Conservation (phyloP, 1,140 invertebrate genomes). For the Laupala kohalensis region DNA sequence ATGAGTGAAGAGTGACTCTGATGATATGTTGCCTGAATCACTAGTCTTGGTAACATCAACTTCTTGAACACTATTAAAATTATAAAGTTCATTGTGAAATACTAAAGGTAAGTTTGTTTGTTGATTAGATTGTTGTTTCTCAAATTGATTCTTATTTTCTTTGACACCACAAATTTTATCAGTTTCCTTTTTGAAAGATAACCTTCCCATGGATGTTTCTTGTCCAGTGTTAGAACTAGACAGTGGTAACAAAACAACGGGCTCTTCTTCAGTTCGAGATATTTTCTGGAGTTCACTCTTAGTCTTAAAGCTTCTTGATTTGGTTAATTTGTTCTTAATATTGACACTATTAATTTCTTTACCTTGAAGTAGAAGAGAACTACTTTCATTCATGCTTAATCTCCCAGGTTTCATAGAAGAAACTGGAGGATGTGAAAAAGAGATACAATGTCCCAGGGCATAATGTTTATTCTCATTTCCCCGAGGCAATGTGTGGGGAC, state of each 20-base stretch:
- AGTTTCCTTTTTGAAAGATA: not conserved
- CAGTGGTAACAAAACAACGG: not conserved
- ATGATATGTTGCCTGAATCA: not conserved
- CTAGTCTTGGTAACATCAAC: not conserved
- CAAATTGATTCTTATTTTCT: too few species aligned
- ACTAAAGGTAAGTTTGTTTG: not conserved
- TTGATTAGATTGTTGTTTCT: too few species aligned
- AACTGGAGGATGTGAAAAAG: not conserved
- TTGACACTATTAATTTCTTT: not conserved
- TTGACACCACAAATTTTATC: not conserved
- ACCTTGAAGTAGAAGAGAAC: not conserved
- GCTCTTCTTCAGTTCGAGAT: not conserved
- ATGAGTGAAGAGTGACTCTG: not conserved
- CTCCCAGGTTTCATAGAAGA: not conserved
- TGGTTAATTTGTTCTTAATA: constrained; percentile 19
- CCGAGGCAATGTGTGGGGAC: not conserved
- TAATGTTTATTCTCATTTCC: not conserved
- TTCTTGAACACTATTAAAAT: not conserved
- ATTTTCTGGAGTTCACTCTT: constrained; percentile 16
- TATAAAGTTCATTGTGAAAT: not conserved
- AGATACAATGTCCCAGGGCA: too few species aligned
- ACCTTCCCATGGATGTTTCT: not conserved
- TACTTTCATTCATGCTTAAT: not conserved
- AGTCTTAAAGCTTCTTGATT: constrained; percentile 28
- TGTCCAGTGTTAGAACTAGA: not conserved